Evolutionary conservation across 2,113 vertebrate species (phyloP), one percentile per base, ranked within the genome.

Genomic region (Hiodon alosoides): DNA sequence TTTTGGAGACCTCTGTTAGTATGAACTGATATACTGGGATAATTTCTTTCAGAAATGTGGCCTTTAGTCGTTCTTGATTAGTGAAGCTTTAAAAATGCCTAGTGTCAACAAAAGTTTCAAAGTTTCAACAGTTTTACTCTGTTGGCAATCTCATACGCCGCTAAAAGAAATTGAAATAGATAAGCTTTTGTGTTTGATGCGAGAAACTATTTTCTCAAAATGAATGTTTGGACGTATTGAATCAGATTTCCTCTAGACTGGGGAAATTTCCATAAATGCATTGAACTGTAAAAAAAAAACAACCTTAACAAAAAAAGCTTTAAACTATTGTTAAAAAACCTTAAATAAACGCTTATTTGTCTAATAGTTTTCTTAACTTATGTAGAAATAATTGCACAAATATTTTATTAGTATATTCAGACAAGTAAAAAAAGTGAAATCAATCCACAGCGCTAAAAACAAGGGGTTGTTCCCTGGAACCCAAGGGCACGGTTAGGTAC

Each of bases 211-310:
- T 10, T 47, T 13, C n/a, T 46, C 47, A 59, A 76, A 76, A 62
- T 16, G 5, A 62, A 62, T 54, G 9, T 55, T 64, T 69, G 46
- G 46, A 58, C 46, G 50, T 47, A 31, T 14, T 61, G 67, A 69
- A 57, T 75, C 54, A 75, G 69, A 75, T 75, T 68, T 75, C 48
- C 57, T 13, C 14, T 68, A 60, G 8, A 59, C n/a, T 69, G 65
- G n/a, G 13, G 67, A 50, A 11, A 31, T 16, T 64, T 62, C 59
- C 51, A 53, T 14, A 52, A 76, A 70, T 70, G 48, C 51, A 52
- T 70, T 47, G 57, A 53, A 54, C 51, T 3, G 31, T 14, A 70
- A 52, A 73, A 62, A 61, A 59, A 74, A 11, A 54, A 31, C 53
- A 31, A 62, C 17, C 14, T 50, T 51, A 74, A 55, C 66, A 53